Evolutionary conservation across 2,888 invertebrate species (phyloP).

Genomic region (Acleris sparsana): DNA sequence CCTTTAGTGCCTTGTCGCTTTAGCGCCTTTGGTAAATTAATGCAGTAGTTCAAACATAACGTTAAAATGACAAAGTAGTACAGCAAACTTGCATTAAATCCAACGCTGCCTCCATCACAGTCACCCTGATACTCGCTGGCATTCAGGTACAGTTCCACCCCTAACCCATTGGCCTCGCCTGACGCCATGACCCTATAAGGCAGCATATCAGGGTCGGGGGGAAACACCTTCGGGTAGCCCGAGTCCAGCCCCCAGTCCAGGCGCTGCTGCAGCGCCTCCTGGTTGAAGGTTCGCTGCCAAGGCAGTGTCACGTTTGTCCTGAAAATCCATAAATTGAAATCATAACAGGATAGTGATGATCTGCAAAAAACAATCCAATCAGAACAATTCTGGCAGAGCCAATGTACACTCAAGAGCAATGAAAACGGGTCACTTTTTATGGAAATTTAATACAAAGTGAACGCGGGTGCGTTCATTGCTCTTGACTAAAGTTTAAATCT

Average conservation of each 20-base stretch:
- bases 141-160: constrained; percentile 72
- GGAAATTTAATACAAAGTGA: too few species aligned
- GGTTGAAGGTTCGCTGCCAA: constrained; percentile 65
- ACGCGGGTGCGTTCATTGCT: too few species aligned
- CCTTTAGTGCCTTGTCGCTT: too few species aligned
- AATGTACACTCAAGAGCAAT: too few species aligned
- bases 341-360: too few species aligned
- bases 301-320: constrained; percentile 68
- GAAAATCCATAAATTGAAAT: constrained; percentile 2
- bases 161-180: constrained; percentile 71
- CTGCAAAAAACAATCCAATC: too few species aligned
- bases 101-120: constrained; percentile 74
- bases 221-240: constrained; percentile 71
- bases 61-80: too few species aligned
- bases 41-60: too few species aligned
- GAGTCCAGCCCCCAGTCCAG: constrained; percentile 66
- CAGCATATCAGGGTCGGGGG: constrained; percentile 57
- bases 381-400: too few species aligned
- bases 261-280: constrained; percentile 43
- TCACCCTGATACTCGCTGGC: constrained; percentile 69
- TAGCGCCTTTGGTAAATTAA: too few species aligned
- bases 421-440: too few species aligned
- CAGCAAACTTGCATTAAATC: constrained; percentile 74
- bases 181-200: constrained; percentile 71
- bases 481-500: too few species aligned